Evolutionary conservation across 2,113 vertebrate species (phyloP).

Genomic region (Chrysemys picta): DNA sequence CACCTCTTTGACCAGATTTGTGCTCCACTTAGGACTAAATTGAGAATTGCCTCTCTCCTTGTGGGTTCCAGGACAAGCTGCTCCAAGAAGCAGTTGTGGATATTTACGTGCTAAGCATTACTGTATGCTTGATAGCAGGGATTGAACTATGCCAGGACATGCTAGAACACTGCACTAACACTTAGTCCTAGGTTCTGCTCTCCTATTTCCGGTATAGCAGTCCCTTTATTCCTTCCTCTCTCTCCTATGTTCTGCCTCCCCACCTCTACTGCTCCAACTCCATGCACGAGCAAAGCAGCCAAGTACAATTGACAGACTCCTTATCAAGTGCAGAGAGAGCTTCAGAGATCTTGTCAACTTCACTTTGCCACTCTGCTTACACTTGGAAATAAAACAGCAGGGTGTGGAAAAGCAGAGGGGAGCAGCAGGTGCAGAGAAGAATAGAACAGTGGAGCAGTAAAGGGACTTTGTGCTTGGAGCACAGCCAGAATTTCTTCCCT

Average conservation of each 20-base stretch:
- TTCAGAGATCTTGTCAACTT: background rate
- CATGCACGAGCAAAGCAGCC: background rate
- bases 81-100: background rate
- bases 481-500: background rate
- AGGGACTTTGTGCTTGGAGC: rapidly evolving
- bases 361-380: rapidly evolving
- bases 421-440: background rate
- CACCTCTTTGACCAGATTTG: background rate
- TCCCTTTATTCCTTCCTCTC: background rate
- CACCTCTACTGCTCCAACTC: background rate
- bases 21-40: background rate
- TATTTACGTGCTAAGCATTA: constrained; percentile 4
- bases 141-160: background rate
- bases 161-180: rapidly evolving
- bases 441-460: rapidly evolving
- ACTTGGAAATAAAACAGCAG: background rate
- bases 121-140: background rate
- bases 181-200: background rate
- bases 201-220: background rate
- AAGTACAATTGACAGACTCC: background rate
- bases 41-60: background rate
- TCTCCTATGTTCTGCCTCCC: background rate
- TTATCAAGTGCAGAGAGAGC: rapidly evolving
- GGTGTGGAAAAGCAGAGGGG: background rate
- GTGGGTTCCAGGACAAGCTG: background rate